Conservation (phyloP, 2,113 vertebrate species). For the Polypterus senegalus region DNA sequence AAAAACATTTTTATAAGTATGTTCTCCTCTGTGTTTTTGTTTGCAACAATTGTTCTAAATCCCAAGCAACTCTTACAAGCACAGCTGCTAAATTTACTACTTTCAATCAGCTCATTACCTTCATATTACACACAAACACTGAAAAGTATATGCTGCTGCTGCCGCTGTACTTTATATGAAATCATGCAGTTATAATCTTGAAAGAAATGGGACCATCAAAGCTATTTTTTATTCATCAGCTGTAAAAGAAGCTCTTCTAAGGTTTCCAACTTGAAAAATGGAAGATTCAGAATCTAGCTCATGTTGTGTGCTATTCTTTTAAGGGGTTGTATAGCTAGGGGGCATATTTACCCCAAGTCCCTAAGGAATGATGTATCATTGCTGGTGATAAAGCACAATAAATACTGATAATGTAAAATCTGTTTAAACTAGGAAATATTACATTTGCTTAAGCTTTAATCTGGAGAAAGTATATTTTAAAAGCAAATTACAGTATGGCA, state of each 20-base stretch:
- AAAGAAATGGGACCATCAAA: conserved; percentile 11
- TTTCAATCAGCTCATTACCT: no score
- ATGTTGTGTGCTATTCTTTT: conserved; percentile 24
- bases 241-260: conserved; percentile 23
- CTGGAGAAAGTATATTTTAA: conserved; percentile 16
- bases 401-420: conserved; percentile 28
- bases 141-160: no score
- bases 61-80: no score
- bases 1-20: no score
- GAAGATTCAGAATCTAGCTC: conserved; percentile 26
- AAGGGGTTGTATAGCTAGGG: conserved; percentile 43
- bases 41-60: no score
- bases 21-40: no score
- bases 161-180: background rate
- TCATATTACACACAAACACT: no score
- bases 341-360: conserved; percentile 56
- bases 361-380: conserved; percentile 51
- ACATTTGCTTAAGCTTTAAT: conserved; percentile 32
- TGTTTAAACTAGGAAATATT: conserved; percentile 3
- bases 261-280: conserved; percentile 13
- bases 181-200: background rate
- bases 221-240: conserved; percentile 21
- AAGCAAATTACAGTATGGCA: conserved; percentile 1
- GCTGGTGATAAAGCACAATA: conserved; percentile 56
- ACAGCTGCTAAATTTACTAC: no score